A percentile compares a stretch with the other conserved stretches of the same genome.
Evolutionary conservation across 2,113 vertebrate genomes (phyloP).

Genomic region (Ornithorhynchus anatinus): DNA sequence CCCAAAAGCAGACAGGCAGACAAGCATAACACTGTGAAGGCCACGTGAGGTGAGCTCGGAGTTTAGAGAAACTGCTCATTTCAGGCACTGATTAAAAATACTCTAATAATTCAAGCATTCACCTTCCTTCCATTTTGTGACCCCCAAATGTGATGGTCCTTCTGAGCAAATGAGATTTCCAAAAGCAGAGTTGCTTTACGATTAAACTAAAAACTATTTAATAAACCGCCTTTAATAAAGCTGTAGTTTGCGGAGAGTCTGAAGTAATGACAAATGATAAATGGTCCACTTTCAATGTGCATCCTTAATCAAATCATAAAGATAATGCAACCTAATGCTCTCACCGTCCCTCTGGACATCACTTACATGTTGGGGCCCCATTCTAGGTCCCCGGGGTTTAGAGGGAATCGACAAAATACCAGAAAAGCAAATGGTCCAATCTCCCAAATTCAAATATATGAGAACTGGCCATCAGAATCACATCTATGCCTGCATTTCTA

Average conservation of each 20-base stretch:
- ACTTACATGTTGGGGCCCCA: conserved; percentile 22
- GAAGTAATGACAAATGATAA: conserved; percentile 59
- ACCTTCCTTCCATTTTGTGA: conserved; percentile 52
- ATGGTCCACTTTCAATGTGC: conserved; percentile 59
- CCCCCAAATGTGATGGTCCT: conserved; percentile 60
- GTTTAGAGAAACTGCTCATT: neutral
- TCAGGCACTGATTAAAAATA: conserved; percentile 44
- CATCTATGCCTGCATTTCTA: neutral
- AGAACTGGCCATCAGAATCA: neutral
- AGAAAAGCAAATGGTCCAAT: neutral
- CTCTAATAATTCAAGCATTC: conserved; percentile 38
- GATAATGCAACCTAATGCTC: conserved; percentile 56
- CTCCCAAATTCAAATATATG: neutral
- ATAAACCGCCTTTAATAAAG: conserved; percentile 67
- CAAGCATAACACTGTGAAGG: conserved; percentile 11
- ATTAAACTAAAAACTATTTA: conserved; percentile 59
- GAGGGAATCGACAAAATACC: neutral
- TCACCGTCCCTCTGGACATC: conserved; percentile 38
- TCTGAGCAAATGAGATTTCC: conserved; percentile 55
- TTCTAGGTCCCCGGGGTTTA: conserved; percentile 16
- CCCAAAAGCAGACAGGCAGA: conserved; percentile 4
- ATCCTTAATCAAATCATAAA: conserved; percentile 71
- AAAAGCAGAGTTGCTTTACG: conserved; percentile 26
- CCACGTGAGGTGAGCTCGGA: neutral
- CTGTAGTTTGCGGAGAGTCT: conserved; percentile 50